Evolutionary conservation across 2,113 vertebrate genomes (phyloP).

Genomic region (Menura novaehollandiae): DNA sequence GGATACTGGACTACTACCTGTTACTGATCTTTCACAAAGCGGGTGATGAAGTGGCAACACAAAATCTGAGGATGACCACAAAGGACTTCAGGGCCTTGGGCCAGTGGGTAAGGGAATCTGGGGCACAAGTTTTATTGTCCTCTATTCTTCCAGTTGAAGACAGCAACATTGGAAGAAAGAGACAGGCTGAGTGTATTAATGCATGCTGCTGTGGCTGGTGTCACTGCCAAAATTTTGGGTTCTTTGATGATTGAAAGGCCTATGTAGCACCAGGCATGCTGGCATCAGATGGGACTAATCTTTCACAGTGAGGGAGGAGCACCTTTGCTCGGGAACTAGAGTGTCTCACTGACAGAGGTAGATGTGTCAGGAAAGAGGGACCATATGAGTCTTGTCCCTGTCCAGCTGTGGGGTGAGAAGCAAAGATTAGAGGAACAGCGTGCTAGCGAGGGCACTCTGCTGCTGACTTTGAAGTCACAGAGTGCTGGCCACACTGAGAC

Average conservation of each 20-base stretch:
- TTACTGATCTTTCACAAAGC: not conserved
- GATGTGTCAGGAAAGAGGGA: accelerated
- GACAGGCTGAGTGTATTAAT: not conserved
- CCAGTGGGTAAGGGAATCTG: not conserved
- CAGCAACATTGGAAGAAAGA: not conserved
- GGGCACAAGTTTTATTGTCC: not conserved
- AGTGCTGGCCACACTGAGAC: not conserved
- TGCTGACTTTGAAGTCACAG: not conserved
- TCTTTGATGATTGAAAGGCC: not conserved
- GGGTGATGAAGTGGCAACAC: not conserved
- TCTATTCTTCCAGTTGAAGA: not conserved
- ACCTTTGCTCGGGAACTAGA: not conserved
- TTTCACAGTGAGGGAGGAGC: not conserved
- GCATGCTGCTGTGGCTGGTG: not conserved
- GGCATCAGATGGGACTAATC: not conserved
- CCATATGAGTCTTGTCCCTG: not conserved
- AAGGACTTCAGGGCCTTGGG: too few species aligned
- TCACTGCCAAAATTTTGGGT: not conserved
- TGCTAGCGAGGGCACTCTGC: not conserved
- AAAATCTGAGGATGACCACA: not conserved
- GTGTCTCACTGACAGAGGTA: not conserved
- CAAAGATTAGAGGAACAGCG: not conserved
- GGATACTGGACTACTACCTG: not conserved
- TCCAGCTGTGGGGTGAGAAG: not conserved
- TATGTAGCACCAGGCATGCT: not conserved